A percentile compares a stretch with the other conserved stretches of the same genome.
Evolutionary conservation across 2,888 invertebrate genomes (phyloP).

Genomic region (Imbricaverruca yamaguchii): DNA sequence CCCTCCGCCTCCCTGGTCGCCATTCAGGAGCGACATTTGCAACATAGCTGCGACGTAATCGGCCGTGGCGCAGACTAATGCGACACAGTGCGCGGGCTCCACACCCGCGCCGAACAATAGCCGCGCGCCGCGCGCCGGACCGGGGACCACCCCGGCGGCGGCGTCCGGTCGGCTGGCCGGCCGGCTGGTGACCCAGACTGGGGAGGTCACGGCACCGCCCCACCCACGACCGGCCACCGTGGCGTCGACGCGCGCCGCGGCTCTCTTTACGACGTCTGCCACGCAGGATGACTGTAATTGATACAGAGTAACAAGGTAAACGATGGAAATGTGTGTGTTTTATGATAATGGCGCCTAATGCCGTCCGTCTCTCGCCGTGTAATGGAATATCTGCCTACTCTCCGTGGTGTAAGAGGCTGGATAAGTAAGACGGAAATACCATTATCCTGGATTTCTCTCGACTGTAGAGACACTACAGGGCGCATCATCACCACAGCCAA

Average conservation of each 20-base stretch:
- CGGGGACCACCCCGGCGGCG: not conserved
- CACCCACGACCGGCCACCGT: not conserved
- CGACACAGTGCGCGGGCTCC: not conserved
- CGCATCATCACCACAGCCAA: too few species aligned
- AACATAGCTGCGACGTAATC: slow-evolving; percentile 1
- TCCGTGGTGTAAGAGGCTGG: not conserved
- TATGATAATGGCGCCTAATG: slow-evolving; percentile 16
- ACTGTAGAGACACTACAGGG: not conserved
- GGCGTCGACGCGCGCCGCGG: not conserved
- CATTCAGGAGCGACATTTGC: slow-evolving; percentile 15
- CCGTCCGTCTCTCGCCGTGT: not conserved
- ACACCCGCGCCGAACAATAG: slow-evolving; percentile 1
- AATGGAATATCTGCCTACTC: not conserved
- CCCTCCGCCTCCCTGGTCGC: not conserved
- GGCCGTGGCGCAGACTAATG: slow-evolving; percentile 11
- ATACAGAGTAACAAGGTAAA: slow-evolving; percentile 12
- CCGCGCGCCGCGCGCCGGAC: not conserved
- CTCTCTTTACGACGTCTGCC: not conserved
- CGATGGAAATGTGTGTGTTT: slow-evolving; percentile 17
- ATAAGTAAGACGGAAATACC: not conserved
- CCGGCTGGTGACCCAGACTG: not conserved
- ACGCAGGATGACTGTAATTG: slow-evolving; percentile 9
- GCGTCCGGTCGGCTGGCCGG: not conserved
- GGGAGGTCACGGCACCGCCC: not conserved
- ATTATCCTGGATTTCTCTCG: not conserved